Evolutionary conservation across 2,797 vertebrate species (phyloP), one percentile per base, ranked within the genome.

Genomic region (Coracias cyanogaster): DNA sequence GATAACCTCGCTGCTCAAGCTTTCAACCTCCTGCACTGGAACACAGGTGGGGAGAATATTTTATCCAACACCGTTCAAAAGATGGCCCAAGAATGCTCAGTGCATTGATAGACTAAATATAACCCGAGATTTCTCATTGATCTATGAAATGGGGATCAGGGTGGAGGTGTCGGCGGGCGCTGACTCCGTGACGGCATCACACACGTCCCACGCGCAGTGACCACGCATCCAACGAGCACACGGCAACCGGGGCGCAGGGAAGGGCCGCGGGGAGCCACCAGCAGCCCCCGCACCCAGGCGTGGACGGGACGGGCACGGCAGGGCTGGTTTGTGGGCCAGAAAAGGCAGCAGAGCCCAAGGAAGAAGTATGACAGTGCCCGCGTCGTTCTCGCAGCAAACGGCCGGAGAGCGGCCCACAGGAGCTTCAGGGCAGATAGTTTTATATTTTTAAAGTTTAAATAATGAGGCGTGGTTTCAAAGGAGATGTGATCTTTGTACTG

Each of bases 301-400:
- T 57, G 54, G 54, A 4, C 14, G 54, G n/a, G 4, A 21, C 21
- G 21, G 55, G 55, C n/a, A 55, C 17, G 18, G 52, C 31, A 58
- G 55, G 55, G 14, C 55, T 33, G n/a, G 55, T 15, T 58, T 35
- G 21, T 20, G 22, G 8, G 13, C 5, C n/a, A 45, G 67, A 8
- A 37, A n/a, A n/a, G 31, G 57, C 6, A 3, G 9, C 52, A 5
- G 65, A 15, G 45, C 3, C 12, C 28, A 6, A 43, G 2, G 16
- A 51, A 5, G 5, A 28, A 24, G 28, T 1, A 7, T 3, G 3
- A 19, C 20, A 45, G 31, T 3, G 7, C 45, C 33, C 14, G 0
- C 2, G 28, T 7, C 3, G 2, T 24, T 52, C 65, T 24, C 8
- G 0, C 17, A 16, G n/a, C 12, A 5, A 25, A 11, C 12, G 19